These are phyloP conservation scores for Eudemis profundana DNA, from an alignment of 2,888 invertebrate species.

Conservation along the genomic window DNA sequence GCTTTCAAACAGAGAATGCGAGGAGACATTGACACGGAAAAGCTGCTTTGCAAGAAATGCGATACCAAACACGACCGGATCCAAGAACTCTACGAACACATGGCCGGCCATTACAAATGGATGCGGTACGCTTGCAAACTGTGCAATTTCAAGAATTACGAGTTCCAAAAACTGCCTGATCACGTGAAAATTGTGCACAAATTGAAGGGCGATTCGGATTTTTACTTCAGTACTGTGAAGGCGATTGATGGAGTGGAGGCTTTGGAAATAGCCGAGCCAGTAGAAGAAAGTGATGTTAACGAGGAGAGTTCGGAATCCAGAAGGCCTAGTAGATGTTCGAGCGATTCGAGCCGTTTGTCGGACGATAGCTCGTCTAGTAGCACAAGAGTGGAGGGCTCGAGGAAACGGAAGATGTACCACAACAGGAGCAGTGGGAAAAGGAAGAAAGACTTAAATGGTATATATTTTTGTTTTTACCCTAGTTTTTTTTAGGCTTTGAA, in stretches of 20 bases:
- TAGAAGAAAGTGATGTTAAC: conserved; percentile 61
- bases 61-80: conserved; percentile 75
- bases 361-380: conserved; percentile 78
- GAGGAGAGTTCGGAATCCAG: conserved; percentile 71
- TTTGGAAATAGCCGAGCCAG: conserved; percentile 62
- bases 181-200: conserved; percentile 88
- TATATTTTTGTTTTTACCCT: conserved; percentile 23
- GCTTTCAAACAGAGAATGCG: conserved; percentile 70
- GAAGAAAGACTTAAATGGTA: conserved; percentile 67
- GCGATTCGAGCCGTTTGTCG: conserved; percentile 76
- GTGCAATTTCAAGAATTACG: conserved; percentile 89
- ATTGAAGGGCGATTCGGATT: conserved; percentile 83
- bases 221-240: conserved; percentile 78
- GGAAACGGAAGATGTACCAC: conserved; percentile 68
- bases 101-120: conserved; percentile 89
- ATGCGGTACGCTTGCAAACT: conserved; percentile 90
- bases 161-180: conserved; percentile 87
- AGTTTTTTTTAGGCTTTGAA: too few species aligned
- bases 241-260: conserved; percentile 76
- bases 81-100: conserved; percentile 85
- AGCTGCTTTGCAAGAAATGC: conserved; percentile 83
- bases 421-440: conserved; percentile 61
- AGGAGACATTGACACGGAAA: conserved; percentile 71
- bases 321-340: conserved; percentile 76
- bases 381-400: conserved; percentile 64